Evolutionary conservation across 23 tunicate species (phyloP).

Genomic region (Corella eumyota): DNA sequence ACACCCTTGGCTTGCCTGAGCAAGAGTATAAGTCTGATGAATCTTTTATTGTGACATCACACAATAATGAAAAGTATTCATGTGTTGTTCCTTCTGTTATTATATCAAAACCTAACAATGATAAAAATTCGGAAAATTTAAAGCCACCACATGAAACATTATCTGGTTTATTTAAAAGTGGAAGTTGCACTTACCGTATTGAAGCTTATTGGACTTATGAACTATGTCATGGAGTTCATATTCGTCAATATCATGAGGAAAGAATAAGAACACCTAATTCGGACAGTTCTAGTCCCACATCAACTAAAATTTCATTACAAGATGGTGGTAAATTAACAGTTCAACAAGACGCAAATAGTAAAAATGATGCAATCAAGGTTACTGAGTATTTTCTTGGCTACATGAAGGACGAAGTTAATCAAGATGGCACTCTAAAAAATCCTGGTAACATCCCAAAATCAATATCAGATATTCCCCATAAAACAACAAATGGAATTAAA

Average conservation of each 20-base stretch:
- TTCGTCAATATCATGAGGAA: constrained; percentile 96
- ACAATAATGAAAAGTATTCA: constrained; percentile 62
- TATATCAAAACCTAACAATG: neutral
- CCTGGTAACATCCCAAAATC: constrained; percentile 7
- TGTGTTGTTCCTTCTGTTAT: constrained; percentile 56
- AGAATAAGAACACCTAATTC: constrained; percentile 13
- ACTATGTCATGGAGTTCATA: constrained; percentile 77
- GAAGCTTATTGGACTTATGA: constrained; percentile 96
- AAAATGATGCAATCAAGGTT: constrained; percentile 20
- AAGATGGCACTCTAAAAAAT: constrained; percentile 16
- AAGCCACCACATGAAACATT: constrained; percentile 27
- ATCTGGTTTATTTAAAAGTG: constrained; percentile 43
- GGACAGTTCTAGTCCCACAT: neutral
- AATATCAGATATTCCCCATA: constrained; percentile 6
- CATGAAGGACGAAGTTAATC: constrained; percentile 14
- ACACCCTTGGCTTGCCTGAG: constrained; percentile 3
- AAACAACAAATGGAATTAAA: constrained; percentile 45
- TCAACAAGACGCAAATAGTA: constrained; percentile 8
- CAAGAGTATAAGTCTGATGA: constrained; percentile 42
- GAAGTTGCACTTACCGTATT: constrained; percentile 27
- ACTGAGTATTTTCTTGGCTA: constrained; percentile 84
- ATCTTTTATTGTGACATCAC: constrained; percentile 50
- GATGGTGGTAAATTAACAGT: constrained; percentile 19
- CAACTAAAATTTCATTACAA: neutral
- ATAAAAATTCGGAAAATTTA: neutral